These are phyloP conservation scores for Abscondita cerata DNA, from an alignment of 2,888 invertebrate species.

Conservation along the genomic window DNA sequence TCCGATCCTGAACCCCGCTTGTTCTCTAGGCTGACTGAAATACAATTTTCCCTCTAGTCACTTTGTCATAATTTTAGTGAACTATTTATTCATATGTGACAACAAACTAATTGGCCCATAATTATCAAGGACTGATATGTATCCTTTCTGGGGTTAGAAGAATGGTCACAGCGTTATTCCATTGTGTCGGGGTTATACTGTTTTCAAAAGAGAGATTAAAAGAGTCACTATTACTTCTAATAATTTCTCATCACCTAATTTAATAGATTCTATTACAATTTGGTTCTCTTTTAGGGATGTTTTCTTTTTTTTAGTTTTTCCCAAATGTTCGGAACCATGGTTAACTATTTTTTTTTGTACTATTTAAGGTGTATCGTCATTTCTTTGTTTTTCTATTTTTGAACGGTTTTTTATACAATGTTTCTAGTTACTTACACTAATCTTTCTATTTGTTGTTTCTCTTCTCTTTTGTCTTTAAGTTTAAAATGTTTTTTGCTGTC, in stretches of 20 bases:
- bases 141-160: not conserved
- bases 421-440: not conserved
- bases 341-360: no score
- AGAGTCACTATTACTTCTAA: no score
- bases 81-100: not conserved
- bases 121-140: not conserved
- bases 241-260: no score
- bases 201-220: not conserved
- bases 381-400: no score
- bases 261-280: no score
- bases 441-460: slow-evolving; percentile 3
- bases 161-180: not conserved
- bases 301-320: no score
- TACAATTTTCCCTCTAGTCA: not conserved
- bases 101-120: not conserved
- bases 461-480: not conserved
- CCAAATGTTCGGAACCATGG: no score
- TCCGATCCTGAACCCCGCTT: no score
- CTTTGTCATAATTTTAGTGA: not conserved
- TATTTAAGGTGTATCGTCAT: no score
- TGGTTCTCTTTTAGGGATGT: no score
- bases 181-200: slow-evolving; percentile 11
- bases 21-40: not conserved
- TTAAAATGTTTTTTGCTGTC: not conserved
- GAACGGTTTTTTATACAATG: not conserved